Evolutionary conservation across 2,113 vertebrate genomes (phyloP).

Genomic region (Cynocephalus volans): DNA sequence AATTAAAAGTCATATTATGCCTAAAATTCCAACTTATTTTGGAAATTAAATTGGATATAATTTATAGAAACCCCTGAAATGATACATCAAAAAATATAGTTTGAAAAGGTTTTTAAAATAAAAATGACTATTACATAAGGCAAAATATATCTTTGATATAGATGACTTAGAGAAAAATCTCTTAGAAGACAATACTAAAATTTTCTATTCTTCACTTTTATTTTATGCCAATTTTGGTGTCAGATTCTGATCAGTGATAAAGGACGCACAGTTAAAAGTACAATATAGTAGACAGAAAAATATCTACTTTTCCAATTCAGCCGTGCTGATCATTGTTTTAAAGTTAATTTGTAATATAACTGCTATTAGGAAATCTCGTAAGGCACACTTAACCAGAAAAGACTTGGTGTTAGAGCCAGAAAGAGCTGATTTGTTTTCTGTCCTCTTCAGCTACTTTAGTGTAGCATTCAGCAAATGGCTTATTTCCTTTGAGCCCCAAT

Average conservation of each 20-base stretch:
- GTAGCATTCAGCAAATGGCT: neutral
- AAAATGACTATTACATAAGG: neutral
- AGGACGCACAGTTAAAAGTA: neutral
- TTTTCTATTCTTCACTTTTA: neutral
- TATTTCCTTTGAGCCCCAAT: neutral
- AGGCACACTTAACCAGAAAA: neutral
- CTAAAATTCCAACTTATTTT: constrained; percentile 13
- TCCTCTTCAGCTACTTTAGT: neutral
- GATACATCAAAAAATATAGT: neutral
- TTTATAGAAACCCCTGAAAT: neutral
- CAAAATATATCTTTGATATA: neutral
- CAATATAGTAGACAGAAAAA: neutral
- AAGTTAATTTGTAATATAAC: neutral
- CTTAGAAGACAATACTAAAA: neutral
- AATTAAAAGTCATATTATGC: neutral
- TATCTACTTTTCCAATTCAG: neutral
- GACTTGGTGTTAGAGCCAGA: neutral
- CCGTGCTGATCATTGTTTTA: neutral
- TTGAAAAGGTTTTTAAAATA: neutral
- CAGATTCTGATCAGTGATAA: neutral
- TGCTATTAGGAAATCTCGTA: neutral
- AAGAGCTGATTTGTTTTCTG: neutral
- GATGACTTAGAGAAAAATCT: neutral
- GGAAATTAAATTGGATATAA: neutral
- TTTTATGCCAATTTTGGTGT: neutral